These are phyloP conservation scores for Zelleria hepariella DNA, from an alignment of 2,888 invertebrate species.

Conservation along the genomic window DNA sequence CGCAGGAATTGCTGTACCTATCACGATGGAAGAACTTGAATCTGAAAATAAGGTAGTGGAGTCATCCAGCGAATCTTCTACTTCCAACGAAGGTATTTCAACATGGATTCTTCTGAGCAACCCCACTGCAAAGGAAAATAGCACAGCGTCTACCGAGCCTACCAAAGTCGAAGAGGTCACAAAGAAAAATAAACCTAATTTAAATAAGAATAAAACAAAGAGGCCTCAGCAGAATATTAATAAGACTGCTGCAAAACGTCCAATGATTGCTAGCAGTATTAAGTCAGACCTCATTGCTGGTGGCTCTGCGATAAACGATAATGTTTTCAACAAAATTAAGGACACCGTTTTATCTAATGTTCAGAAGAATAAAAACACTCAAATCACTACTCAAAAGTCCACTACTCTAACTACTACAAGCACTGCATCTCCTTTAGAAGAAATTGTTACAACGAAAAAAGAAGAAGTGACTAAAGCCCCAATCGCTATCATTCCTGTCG, in stretches of 20 bases:
- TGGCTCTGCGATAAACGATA: slow-evolving; percentile 63
- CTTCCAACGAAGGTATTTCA: slow-evolving; percentile 77
- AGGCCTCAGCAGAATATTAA: slow-evolving; percentile 37
- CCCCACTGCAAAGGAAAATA: slow-evolving; percentile 40
- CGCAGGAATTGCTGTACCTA: slow-evolving; percentile 77
- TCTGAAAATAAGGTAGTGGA: slow-evolving; percentile 60
- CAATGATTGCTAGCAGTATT: slow-evolving; percentile 56
- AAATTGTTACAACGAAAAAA: slow-evolving; percentile 30
- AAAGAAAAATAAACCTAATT: slow-evolving; percentile 44
- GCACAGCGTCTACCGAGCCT: slow-evolving; percentile 45
- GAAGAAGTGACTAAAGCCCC: slow-evolving; percentile 33
- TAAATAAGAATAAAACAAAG: slow-evolving; percentile 47
- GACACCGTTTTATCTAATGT: slow-evolving; percentile 71
- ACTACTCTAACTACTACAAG: slow-evolving; percentile 32
- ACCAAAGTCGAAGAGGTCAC: slow-evolving; percentile 42
- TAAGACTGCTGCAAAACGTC: slow-evolving; percentile 42
- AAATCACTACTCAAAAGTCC: slow-evolving; percentile 30
- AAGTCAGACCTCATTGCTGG: slow-evolving; percentile 61
- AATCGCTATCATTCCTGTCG: slow-evolving; percentile 20
- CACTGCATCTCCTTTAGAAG: slow-evolving; percentile 7
- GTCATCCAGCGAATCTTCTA: slow-evolving; percentile 51
- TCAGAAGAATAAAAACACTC: slow-evolving; percentile 59
- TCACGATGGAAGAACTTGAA: slow-evolving; percentile 75
- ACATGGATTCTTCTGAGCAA: slow-evolving; percentile 82
- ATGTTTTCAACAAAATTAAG: slow-evolving; percentile 73